Conservation (phyloP, 1,140 invertebrate genomes). For the Leptinotarsa lineolata region DNA sequence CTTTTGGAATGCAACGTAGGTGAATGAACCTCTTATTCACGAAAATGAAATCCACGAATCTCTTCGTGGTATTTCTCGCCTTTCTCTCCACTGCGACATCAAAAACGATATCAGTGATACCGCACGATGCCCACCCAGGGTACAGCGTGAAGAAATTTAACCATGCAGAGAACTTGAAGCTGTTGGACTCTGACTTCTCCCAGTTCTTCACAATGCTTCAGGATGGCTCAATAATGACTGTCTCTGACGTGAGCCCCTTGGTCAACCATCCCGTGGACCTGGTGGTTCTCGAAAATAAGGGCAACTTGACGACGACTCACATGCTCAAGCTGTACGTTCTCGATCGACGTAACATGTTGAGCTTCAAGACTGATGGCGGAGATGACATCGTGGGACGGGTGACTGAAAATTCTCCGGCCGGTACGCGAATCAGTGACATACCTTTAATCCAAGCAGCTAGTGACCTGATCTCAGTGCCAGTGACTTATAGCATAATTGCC, state of each 20-base stretch:
- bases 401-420: slow-evolving; percentile 72
- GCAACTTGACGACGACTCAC: slow-evolving; percentile 78
- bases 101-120: slow-evolving; percentile 64
- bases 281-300: slow-evolving; percentile 77
- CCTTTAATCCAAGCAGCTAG: slow-evolving; percentile 68
- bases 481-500: slow-evolving; percentile 77
- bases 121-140: slow-evolving; percentile 83
- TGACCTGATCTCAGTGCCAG: slow-evolving; percentile 61
- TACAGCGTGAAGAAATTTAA: slow-evolving; percentile 79
- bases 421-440: slow-evolving; percentile 70
- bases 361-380: slow-evolving; percentile 70
- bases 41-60: slow-evolving; percentile 33
- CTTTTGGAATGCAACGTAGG: slow-evolving; percentile 33
- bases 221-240: slow-evolving; percentile 88
- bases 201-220: slow-evolving; percentile 86
- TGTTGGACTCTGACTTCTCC: slow-evolving; percentile 77
- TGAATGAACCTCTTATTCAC: slow-evolving; percentile 22
- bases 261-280: slow-evolving; percentile 79
- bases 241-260: slow-evolving; percentile 78
- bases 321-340: slow-evolving; percentile 80
- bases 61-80: slow-evolving; percentile 35
- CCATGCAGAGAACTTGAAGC: slow-evolving; percentile 64
- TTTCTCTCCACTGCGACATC: slow-evolving; percentile 33
- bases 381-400: slow-evolving; percentile 66
- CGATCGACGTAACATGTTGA: slow-evolving; percentile 77